Conservation (phyloP, 2,888 invertebrate species). For the Cinara cedri region DNA sequence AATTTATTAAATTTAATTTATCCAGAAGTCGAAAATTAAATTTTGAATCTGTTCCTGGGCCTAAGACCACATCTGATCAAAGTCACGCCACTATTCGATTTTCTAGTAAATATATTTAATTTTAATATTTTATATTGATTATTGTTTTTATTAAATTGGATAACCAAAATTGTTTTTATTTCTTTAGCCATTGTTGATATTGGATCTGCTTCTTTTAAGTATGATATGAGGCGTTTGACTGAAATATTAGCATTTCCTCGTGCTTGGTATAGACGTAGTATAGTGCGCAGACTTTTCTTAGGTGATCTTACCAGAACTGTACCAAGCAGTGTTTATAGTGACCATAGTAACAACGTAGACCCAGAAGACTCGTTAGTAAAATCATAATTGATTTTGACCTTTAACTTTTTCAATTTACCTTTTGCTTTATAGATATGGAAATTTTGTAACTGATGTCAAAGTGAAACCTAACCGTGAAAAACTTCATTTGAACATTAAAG, state of each 20-base stretch:
- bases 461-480: slow-evolving; percentile 40
- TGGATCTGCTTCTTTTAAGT: slow-evolving; percentile 95
- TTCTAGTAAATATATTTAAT: slow-evolving; percentile 72
- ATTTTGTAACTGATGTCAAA: slow-evolving; percentile 38
- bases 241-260: slow-evolving; percentile 98
- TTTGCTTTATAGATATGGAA: slow-evolving; percentile 40
- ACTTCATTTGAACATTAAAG: slow-evolving; percentile 51
- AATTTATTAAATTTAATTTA: slow-evolving; percentile 94
- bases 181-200: slow-evolving; percentile 88
- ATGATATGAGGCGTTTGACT: slow-evolving; percentile 95
- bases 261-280: slow-evolving; percentile 96
- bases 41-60: slow-evolving; percentile 66
- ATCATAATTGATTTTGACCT: neutral
- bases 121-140: slow-evolving; percentile 28
- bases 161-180: neutral
- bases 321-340: slow-evolving; percentile 64
- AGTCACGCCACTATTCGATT: slow-evolving; percentile 89
- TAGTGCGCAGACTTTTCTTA: slow-evolving; percentile 88
- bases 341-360: slow-evolving; percentile 60
- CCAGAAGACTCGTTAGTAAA: slow-evolving; percentile 48
- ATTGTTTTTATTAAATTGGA: neutral
- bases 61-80: slow-evolving; percentile 67
- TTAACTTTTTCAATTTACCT: neutral
- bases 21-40: slow-evolving; percentile 89
- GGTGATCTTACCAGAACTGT: slow-evolving; percentile 79